Evolutionary conservation across 2,797 vertebrate genomes (phyloP).

Genomic region (Epinephelus coioides): DNA sequence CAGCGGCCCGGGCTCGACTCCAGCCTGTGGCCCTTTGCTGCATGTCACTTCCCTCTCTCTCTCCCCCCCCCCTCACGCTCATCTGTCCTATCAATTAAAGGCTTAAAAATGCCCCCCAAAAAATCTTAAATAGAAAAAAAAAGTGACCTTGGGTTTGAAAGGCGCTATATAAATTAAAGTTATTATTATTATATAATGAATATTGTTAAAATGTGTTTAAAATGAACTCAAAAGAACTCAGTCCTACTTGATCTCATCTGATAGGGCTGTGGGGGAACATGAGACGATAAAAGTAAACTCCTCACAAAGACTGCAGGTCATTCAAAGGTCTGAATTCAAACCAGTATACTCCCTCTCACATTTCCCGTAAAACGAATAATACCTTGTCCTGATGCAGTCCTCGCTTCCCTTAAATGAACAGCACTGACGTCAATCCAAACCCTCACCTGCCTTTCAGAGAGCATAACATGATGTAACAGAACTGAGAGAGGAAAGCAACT

Average conservation of each 20-base stretch:
- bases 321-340: constrained; percentile 18
- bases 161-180: no score
- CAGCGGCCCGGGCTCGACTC: no score
- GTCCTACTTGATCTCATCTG: neutral
- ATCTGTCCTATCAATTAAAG: no score
- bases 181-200: neutral
- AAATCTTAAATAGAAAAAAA: no score
- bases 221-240: no score
- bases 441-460: constrained; percentile 36
- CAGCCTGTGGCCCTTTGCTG: no score
- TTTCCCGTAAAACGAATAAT: neutral
- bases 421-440: constrained; percentile 38
- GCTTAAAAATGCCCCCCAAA: no score
- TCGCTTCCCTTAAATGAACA: constrained; percentile 30
- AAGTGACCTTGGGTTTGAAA: no score
- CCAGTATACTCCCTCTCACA: neutral
- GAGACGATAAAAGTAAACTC: neutral
- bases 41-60: no score
- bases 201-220: neutral
- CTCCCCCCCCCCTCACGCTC: no score
- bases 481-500: neutral
- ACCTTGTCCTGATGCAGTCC: neutral
- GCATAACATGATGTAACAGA: constrained; percentile 17
- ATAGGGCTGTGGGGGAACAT: neutral
- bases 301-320: neutral